Conservation (phyloP, 2,113 vertebrate genomes). For the Petaurus breviceps region DNA sequence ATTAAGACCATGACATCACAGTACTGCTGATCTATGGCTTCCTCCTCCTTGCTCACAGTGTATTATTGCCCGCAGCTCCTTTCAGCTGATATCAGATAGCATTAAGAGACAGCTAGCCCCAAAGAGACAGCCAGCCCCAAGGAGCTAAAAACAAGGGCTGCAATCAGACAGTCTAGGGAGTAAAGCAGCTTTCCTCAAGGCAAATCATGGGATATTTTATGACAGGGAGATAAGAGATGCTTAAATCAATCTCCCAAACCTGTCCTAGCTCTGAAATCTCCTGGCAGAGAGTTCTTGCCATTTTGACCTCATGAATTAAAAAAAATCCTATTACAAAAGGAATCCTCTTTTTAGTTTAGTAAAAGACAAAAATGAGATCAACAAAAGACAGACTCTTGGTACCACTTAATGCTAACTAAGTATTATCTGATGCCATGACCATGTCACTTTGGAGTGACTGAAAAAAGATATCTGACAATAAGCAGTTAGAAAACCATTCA, state of each 20-base stretch:
- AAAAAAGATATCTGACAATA: background rate
- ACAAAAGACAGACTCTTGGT: slow-evolving; percentile 12
- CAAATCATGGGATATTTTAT: slow-evolving; percentile 51
- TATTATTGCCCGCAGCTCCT: background rate
- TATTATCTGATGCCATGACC: background rate
- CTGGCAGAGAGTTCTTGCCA: slow-evolving; percentile 22
- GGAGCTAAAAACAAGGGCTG: slow-evolving; percentile 43
- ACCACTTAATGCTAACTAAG: background rate
- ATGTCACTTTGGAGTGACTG: background rate
- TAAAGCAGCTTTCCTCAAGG: slow-evolving; percentile 48
- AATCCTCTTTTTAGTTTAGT: background rate
- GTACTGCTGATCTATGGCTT: background rate
- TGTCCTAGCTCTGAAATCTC: slow-evolving; percentile 35
- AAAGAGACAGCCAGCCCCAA: slow-evolving; percentile 26
- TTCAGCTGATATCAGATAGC: slow-evolving; percentile 24
- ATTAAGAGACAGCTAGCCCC: slow-evolving; percentile 25
- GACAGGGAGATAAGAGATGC: slow-evolving; percentile 32
- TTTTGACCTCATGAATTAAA: background rate
- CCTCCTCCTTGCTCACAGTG: background rate
- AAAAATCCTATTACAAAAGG: background rate
- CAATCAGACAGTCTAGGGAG: slow-evolving; percentile 48
- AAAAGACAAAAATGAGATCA: background rate
- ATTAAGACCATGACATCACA: slow-evolving; percentile 44
- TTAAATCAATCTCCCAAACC: slow-evolving; percentile 30
- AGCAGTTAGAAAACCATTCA: background rate